Conservation (phyloP, 2,113 vertebrate species). For the Aegotheles bennettii region DNA sequence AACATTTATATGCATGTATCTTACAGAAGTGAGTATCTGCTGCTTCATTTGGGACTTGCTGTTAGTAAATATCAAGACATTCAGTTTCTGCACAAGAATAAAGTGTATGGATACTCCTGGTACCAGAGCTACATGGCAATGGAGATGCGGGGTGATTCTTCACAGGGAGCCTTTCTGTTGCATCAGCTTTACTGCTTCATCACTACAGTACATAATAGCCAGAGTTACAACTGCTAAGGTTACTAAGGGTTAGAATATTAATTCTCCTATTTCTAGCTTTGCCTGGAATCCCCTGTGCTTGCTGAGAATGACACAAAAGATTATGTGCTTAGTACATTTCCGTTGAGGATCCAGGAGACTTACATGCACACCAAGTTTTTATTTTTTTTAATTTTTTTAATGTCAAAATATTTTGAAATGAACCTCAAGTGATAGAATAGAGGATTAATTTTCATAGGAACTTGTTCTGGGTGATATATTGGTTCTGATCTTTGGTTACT, state of each 20-base stretch:
- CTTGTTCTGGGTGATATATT: neutral
- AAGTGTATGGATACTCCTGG: neutral
- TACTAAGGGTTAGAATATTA: neutral
- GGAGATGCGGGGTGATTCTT: neutral
- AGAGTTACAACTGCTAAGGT: neutral
- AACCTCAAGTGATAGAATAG: neutral
- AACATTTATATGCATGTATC: neutral
- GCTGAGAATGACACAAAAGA: neutral
- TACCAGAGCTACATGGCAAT: neutral
- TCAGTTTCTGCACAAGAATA: neutral
- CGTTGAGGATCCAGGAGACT: neutral
- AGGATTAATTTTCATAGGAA: neutral
- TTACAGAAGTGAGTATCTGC: neutral
- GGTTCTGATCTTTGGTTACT: neutral
- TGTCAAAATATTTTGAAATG: neutral
- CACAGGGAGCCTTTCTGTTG: neutral
- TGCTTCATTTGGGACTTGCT: neutral
- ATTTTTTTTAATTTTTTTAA: neutral
- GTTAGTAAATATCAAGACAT: neutral
- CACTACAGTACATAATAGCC: neutral
- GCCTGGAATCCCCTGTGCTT: neutral
- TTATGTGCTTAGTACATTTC: neutral
- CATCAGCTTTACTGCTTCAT: neutral
- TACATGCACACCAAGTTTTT: neutral
- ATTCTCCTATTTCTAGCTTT: neutral